These are phyloP conservation scores for Lota lota DNA, from an alignment of 2,113 vertebrate genomes.

Conservation along the genomic window DNA sequence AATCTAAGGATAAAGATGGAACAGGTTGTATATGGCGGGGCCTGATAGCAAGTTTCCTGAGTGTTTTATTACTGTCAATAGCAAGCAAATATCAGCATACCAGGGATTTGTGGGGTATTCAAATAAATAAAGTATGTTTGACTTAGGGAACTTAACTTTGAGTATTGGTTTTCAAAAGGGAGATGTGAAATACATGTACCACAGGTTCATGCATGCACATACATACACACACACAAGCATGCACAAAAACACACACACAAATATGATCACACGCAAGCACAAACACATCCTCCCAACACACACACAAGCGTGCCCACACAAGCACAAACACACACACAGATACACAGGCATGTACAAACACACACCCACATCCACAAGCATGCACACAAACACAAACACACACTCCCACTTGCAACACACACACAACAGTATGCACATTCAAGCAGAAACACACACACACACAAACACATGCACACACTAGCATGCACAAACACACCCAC, in stretches of 20 bases:
- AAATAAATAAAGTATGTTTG: too few species aligned
- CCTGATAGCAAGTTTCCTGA: too few species aligned
- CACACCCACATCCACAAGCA: background rate
- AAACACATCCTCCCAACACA: background rate
- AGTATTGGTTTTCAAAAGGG: too few species aligned
- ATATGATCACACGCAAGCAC: background rate
- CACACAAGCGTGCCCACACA: background rate
- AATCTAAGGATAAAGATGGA: too few species aligned
- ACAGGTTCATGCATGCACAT: background rate
- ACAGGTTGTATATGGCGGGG: too few species aligned
- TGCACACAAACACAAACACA: background rate
- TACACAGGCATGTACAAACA: background rate
- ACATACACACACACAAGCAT: background rate
- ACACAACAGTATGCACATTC: background rate
- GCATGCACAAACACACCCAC: background rate
- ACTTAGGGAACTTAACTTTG: too few species aligned
- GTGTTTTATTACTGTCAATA: too few species aligned
- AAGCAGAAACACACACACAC: background rate
- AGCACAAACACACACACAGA: background rate
- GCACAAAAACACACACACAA: background rate
- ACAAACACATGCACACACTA: background rate
- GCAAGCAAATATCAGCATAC: too few species aligned
- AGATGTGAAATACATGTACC: background rate
- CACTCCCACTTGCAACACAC: background rate
- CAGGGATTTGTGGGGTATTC: too few species aligned